Conservation (phyloP, 2,113 vertebrate species). For the Astatoreochromis straeleni region DNA sequence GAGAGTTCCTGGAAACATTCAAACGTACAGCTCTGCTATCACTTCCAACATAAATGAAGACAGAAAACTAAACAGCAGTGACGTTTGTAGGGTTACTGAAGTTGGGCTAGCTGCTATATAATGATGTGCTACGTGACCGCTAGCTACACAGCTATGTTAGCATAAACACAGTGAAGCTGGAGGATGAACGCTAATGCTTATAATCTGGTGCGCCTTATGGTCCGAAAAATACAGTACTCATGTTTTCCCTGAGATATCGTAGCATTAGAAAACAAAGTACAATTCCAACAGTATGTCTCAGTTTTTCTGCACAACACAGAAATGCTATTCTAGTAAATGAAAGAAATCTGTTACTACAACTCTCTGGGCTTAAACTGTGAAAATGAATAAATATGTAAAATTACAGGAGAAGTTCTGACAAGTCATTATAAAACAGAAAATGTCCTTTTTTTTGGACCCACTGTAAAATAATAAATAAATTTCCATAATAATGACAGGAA, state of each 20-base stretch:
- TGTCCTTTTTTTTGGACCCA: neutral
- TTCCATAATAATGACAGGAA: neutral
- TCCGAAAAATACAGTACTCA: neutral
- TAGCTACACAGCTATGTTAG: fast-evolving
- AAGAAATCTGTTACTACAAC: neutral
- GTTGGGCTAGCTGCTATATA: fast-evolving
- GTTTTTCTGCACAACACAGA: neutral
- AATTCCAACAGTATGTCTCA: neutral
- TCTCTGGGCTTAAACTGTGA: neutral
- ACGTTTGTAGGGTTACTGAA: fast-evolving
- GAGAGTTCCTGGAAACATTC: too few relatives aligned
- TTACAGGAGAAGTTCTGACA: neutral
- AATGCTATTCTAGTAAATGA: neutral
- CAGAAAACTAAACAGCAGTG: neutral
- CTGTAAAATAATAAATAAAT: fast-evolving
- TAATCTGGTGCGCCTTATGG: neutral
- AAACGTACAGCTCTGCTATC: fast-evolving
- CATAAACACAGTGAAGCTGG: neutral
- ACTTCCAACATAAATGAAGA: neutral
- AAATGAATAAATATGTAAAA: neutral
- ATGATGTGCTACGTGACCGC: fast-evolving
- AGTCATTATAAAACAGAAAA: neutral
- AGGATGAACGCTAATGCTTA: neutral
- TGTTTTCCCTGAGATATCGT: neutral
- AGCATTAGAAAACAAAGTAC: neutral